Evolutionary conservation across 2,888 invertebrate genomes (phyloP).

Genomic region (Frankliniella intonsa): DNA sequence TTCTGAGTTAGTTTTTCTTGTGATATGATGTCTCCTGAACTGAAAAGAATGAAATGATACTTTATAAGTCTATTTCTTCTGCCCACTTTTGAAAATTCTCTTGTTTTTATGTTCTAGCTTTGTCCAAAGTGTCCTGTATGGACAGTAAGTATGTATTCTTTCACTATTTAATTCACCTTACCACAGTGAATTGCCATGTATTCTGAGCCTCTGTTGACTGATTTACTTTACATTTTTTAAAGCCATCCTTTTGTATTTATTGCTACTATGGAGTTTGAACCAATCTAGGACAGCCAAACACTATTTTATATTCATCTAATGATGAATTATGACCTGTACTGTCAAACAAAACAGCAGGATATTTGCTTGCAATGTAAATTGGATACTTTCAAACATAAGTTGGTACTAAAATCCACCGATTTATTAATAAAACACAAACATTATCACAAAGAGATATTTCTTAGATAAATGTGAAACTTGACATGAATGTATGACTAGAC

Average conservation of each 20-base stretch:
- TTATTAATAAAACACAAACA: constrained; percentile 8
- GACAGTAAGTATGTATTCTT: background rate
- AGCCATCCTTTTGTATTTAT: background rate
- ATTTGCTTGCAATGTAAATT: too few relatives aligned
- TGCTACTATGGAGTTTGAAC: background rate
- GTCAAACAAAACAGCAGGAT: too few relatives aligned
- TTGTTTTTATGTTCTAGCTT: too few relatives aligned
- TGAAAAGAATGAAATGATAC: background rate
- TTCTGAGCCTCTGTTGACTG: constrained; percentile 4
- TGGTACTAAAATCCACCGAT: background rate
- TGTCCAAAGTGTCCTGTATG: background rate
- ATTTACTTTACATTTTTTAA: background rate
- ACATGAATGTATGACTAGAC: constrained; percentile 24
- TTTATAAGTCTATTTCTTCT: background rate
- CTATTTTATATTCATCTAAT: background rate
- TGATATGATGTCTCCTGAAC: background rate
- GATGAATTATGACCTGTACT: background rate
- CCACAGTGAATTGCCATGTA: background rate
- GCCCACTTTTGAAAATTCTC: background rate
- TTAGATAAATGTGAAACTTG: background rate
- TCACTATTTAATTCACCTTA: background rate
- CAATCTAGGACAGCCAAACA: background rate
- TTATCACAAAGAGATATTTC: background rate
- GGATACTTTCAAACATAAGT: too few relatives aligned
- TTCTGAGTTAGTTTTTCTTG: background rate